Evolutionary conservation across 2,797 vertebrate species (phyloP).

Genomic region (Onychomys arenicola): DNA sequence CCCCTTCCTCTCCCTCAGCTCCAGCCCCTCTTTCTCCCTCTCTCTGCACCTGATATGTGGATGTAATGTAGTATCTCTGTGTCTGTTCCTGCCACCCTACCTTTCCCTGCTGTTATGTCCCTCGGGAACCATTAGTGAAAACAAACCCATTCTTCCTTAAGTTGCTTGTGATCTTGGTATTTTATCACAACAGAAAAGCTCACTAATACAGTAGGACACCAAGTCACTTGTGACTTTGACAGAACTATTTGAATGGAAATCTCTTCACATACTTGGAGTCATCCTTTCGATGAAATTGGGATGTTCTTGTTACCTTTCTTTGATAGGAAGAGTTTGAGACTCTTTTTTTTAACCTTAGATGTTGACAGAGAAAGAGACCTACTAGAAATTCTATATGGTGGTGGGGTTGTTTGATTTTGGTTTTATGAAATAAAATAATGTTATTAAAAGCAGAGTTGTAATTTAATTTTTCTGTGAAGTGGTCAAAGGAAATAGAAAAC

Average conservation of each 20-base stretch:
- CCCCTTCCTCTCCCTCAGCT: rapidly evolving
- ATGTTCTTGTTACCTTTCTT: slow-evolving; percentile 32
- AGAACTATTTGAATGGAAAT: slow-evolving; percentile 18
- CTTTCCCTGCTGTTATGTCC: neutral
- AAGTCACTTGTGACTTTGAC: neutral
- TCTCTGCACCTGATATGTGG: neutral
- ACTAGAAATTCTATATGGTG: neutral
- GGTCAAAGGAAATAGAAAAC: slow-evolving; percentile 43
- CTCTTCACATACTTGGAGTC: neutral
- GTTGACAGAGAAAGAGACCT: slow-evolving; percentile 1
- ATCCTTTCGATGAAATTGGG: neutral
- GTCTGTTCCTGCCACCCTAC: neutral
- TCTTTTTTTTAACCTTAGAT: neutral
- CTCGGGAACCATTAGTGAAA: neutral
- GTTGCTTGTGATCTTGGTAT: neutral
- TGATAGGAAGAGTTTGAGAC: neutral
- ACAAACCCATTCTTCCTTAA: neutral
- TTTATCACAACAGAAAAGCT: neutral
- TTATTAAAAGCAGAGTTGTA: slow-evolving; percentile 28
- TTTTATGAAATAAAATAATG: slow-evolving; percentile 43
- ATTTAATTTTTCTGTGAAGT: slow-evolving; percentile 48
- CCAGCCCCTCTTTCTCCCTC: neutral
- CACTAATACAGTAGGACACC: neutral
- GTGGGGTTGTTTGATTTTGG: neutral
- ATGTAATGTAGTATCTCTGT: neutral